phyloP scores from a whole-genome alignment of 2,113 vertebrate species.

The Megaceryle maxima region DNA sequence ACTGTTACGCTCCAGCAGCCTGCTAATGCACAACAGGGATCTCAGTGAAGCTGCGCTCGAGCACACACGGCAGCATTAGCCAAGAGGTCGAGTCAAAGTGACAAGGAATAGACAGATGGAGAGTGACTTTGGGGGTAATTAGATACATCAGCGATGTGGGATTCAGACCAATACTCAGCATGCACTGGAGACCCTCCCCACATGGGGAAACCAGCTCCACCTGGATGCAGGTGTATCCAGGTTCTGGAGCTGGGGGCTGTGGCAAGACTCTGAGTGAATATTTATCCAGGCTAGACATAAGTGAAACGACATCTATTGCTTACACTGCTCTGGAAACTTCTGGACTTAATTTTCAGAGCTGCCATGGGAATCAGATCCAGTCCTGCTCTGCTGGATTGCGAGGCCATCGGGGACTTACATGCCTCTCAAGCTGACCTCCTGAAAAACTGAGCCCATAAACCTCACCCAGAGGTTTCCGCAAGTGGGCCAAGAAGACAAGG shows the following conservation, averaged over 20 bases:
- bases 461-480: background rate
- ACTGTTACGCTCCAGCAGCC: background rate
- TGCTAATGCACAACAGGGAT: background rate
- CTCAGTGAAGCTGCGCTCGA: background rate
- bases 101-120: background rate
- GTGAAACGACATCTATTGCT: background rate
- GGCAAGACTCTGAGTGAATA: background rate
- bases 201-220: background rate
- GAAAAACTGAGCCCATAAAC: conserved; percentile 7
- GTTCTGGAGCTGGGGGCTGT: background rate
- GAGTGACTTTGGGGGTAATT: background rate
- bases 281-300: background rate
- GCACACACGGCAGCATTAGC: background rate
- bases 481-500: background rate
- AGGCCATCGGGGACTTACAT: background rate
- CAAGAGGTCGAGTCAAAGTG: background rate
- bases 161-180: background rate
- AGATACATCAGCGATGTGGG: background rate
- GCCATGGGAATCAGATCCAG: background rate
- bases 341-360: conserved; percentile 14
- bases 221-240: background rate
- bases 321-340: background rate
- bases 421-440: background rate
- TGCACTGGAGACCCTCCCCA: background rate
- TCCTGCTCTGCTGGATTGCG: background rate